Base-by-base conservation (phyloP, 2,888 invertebrate genomes). In the Toxonevra muliebris region DNA sequence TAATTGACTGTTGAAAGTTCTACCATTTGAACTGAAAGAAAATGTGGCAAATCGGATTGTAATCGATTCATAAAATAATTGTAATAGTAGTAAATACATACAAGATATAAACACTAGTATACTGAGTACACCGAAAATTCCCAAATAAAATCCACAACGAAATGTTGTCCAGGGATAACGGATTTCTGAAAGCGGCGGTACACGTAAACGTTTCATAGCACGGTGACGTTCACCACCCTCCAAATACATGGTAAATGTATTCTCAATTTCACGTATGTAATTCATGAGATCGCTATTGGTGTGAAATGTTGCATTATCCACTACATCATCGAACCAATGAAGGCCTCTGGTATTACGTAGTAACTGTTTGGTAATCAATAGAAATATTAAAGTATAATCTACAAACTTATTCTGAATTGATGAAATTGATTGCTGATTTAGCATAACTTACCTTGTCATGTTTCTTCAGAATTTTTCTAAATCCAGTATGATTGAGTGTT, bases 401-500 rank as follows among this genome's bases (percentile, higher is more conserved):
- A 7, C 52, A n/a, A n/a, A 15, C 2, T 15, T 11, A 13, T n/a
- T 48, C 10, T n/a, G 15, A 4, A n/a, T 10, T 5, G 19, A 20
- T n/a, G n/a, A 43, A 45, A 50, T 12, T 12, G 8, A 1, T 41
- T 9, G n/a, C 11, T 19, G 7, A 13, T 13, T 3, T 53, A 13
- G 42, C 13, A 85, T 30, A 30, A 2, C 7, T 2, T 30, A 95
- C 95, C 90, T 99, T 98, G 86, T 99, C 98, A 83, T 98, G 97
- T 86, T 99, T 99, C 85, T 99, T 99, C 73, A 98, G 89, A 80
- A 99, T 99, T 87, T 98, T 99, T 70, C 98, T 89, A 87, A 99
- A 99, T 2, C 98, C 98, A 1, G 97, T 98, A 80, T 95, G 95
- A 86, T 98, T 99, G 48, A 98, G 87, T 79, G 95, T 95, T 86